A percentile compares a stretch with the other conserved stretches of the same genome.
Conservation (phyloP, 2,888 invertebrate species). For the Fabriciana adippe region DNA sequence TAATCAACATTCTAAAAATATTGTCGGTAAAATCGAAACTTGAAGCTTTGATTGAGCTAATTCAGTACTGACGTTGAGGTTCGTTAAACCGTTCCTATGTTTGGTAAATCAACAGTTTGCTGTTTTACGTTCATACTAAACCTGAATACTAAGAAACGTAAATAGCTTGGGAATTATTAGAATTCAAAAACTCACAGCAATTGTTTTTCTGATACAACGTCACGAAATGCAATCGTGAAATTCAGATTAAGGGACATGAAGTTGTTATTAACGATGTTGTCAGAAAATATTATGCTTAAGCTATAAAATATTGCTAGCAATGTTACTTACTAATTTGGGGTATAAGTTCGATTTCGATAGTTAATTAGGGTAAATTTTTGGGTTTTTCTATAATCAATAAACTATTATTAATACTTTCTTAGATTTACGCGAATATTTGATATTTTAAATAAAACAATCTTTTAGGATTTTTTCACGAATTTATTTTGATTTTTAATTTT, state of each 20-base stretch:
- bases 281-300: not conserved
- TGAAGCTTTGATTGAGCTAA: constrained; percentile 34
- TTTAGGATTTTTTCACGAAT: too few relatives aligned
- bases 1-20: constrained; percentile 18
- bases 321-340: too few relatives aligned
- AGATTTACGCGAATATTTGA: too few relatives aligned
- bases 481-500: too few relatives aligned
- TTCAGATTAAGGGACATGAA: constrained; percentile 1
- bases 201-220: not conserved
- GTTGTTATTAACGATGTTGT: not conserved
- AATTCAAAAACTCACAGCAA: constrained; percentile 9
- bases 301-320: not conserved
- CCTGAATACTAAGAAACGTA: constrained; percentile 32
- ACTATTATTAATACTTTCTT: too few relatives aligned
- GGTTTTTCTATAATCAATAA: too few relatives aligned
- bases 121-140: constrained; percentile 25
- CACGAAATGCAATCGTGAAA: constrained; percentile 11
- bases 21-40: constrained; percentile 17
- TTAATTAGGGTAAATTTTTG: too few relatives aligned
- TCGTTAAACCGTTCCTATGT: constrained; percentile 37
- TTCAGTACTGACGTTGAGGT: constrained; percentile 33
- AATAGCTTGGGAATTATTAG: constrained; percentile 6
- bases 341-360: too few relatives aligned
- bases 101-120: constrained; percentile 36
- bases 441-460: too few relatives aligned